A percentile compares a stretch with the other conserved stretches of the same genome.
These are phyloP conservation scores for Henicopernis longicauda DNA, from an alignment of 2,113 vertebrate species.

Conservation along the genomic window DNA sequence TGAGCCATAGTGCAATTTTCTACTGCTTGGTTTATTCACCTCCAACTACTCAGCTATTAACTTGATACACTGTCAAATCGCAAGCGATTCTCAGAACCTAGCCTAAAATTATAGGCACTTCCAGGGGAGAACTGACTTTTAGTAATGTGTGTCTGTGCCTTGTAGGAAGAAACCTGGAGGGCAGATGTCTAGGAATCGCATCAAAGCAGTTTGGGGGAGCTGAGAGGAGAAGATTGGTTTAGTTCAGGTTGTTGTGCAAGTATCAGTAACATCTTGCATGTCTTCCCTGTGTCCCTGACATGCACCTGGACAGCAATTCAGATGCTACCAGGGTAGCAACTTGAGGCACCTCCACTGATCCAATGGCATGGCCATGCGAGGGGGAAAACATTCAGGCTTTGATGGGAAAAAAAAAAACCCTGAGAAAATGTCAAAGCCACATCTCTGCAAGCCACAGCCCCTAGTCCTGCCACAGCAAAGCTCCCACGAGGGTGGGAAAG, in stretches of 20 bases:
- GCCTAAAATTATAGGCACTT: background rate
- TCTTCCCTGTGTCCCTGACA: background rate
- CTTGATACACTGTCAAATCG: background rate
- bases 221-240: background rate
- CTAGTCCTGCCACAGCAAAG: background rate
- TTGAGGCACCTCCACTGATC: accelerated
- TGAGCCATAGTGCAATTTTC: background rate
- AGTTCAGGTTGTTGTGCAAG: background rate
- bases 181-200: background rate
- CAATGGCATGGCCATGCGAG: background rate
- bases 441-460: background rate
- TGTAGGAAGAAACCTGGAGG: background rate
- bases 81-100: background rate
- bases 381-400: background rate
- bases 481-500: background rate
- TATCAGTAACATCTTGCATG: background rate
- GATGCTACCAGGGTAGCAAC: background rate
- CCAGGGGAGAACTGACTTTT: background rate
- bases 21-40: background rate
- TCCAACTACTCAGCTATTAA: background rate
- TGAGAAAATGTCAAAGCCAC: background rate
- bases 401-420: background rate
- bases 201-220: background rate
- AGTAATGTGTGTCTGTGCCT: background rate
- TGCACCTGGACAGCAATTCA: background rate